A percentile compares a stretch with the other conserved stretches of the same genome.
Evolutionary conservation across 2,888 invertebrate species (phyloP).

Genomic region (Deilephila elpenor): DNA sequence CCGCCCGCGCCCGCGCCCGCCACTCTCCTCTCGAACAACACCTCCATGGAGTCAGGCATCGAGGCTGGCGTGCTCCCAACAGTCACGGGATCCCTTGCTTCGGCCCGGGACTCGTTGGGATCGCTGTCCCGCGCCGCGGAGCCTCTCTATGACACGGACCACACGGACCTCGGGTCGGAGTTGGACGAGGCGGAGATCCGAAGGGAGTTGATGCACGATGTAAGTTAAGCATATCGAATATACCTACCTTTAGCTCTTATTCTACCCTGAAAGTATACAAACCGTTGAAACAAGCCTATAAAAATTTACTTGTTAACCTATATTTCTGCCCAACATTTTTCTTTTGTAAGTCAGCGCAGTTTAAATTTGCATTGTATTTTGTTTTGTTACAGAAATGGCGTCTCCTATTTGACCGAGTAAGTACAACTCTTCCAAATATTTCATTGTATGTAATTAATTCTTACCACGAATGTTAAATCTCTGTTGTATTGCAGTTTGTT

Average conservation of each 20-base stretch:
- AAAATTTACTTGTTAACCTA: no score
- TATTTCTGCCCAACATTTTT: neutral
- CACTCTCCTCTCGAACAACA: constrained; percentile 77
- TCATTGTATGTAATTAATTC: neutral
- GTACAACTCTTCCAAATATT: constrained; percentile 41
- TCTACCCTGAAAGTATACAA: no score
- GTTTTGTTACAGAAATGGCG: constrained; percentile 92
- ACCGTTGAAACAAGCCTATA: neutral
- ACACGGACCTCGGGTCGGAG: constrained; percentile 92
- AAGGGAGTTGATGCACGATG: constrained; percentile 91
- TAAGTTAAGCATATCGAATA: constrained; percentile 73
- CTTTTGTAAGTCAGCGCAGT: neutral
- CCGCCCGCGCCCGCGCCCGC: constrained; percentile 63
- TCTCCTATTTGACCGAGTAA: constrained; percentile 93
- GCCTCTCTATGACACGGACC: constrained; percentile 90
- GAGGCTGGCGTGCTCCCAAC: constrained; percentile 89
- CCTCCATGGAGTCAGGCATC: constrained; percentile 87
- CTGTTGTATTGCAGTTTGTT: neutral
- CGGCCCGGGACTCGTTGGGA: constrained; percentile 83
- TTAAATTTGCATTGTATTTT: constrained; percentile 34
- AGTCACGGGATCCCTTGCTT: constrained; percentile 88
- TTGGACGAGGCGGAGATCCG: constrained; percentile 91
- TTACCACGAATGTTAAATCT: neutral
- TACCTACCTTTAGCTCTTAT: neutral
- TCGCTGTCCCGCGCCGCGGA: constrained; percentile 86